A percentile compares a stretch with the other conserved stretches of the same genome.
Evolutionary conservation across 2,113 vertebrate genomes (phyloP).

Genomic region (Pao palembangensis): DNA sequence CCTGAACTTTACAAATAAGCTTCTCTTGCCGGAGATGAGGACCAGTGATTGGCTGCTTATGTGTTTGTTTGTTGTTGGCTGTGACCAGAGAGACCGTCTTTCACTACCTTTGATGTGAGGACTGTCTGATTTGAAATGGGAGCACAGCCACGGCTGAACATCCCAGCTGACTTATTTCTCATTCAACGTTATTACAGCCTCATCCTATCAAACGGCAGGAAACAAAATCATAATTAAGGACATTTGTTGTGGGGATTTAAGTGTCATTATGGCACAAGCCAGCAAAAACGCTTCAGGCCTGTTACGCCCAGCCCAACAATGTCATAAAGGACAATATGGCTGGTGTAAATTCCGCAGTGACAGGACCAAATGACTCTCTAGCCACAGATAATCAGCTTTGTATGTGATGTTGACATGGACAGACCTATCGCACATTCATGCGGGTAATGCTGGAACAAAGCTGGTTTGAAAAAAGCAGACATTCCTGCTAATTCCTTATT

Average conservation of each 20-base stretch:
- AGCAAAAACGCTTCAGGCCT: constrained; percentile 50
- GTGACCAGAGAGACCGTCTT: constrained; percentile 58
- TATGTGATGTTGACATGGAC: constrained; percentile 65
- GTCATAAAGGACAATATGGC: constrained; percentile 70
- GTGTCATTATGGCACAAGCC: constrained; percentile 58
- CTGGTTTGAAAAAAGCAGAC: constrained; percentile 54
- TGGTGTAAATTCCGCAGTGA: constrained; percentile 57
- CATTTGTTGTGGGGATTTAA: constrained; percentile 68
- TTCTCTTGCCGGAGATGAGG: constrained; percentile 41
- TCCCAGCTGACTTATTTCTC: constrained; percentile 44
- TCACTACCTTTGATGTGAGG: constrained; percentile 70
- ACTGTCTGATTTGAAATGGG: constrained; percentile 66
- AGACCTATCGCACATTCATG: constrained; percentile 66
- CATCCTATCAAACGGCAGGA: constrained; percentile 63
- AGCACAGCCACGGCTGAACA: constrained; percentile 39
- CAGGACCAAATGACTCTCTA: constrained; percentile 66
- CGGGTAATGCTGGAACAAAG: constrained; percentile 55
- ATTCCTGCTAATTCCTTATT: constrained; percentile 39
- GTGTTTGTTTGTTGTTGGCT: constrained; percentile 66
- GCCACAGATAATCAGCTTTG: constrained; percentile 70
- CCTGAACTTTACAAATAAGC: constrained; percentile 55
- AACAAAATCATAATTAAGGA: constrained; percentile 71
- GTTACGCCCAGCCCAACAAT: constrained; percentile 52
- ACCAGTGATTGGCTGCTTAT: constrained; percentile 54
- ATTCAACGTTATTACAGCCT: constrained; percentile 56